phyloP scores from a whole-genome alignment of 2,113 vertebrate genomes.

The Limnothrissa miodon region DNA sequence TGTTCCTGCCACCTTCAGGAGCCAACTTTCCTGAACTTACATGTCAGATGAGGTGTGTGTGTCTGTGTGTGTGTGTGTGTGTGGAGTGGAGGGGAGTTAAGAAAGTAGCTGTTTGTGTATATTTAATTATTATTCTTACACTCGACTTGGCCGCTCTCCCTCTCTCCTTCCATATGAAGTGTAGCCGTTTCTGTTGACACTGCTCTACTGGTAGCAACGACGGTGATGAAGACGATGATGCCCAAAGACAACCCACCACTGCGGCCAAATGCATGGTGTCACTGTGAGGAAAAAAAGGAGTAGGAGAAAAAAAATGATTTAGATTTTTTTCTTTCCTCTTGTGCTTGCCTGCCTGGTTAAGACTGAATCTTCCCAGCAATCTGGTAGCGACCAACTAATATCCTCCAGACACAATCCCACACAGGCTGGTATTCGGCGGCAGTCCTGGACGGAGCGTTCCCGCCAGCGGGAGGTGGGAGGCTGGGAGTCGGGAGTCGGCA shows the following conservation, averaged over 20 bases:
- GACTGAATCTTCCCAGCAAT: neutral
- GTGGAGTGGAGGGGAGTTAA: neutral
- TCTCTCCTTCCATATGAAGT: neutral
- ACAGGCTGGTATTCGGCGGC: conserved; percentile 1
- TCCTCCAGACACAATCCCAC: conserved; percentile 6
- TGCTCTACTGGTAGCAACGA: conserved; percentile 6
- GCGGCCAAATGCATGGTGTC: conserved; percentile 29
- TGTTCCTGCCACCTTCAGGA: neutral
- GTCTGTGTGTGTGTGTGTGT: no score
- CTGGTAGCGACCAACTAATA: neutral
- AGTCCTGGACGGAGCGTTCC: neutral
- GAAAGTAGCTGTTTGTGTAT: neutral
- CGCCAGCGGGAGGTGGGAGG: conserved; percentile 14
- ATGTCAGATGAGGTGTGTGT: neutral
- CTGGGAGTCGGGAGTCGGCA: conserved; percentile 24
- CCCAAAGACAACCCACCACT: conserved; percentile 31
- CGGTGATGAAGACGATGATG: conserved; percentile 52
- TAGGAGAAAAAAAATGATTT: conserved; percentile 31
- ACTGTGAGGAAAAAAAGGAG: neutral
- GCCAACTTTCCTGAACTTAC: neutral
- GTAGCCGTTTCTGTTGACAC: conserved; percentile 1
- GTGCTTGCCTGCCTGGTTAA: neutral
- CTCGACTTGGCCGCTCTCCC: neutral
- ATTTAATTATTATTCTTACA: neutral
- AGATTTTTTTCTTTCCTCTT: conserved; percentile 2